Conservation (phyloP, 1,140 invertebrate species). For the Olivierus martensii region DNA sequence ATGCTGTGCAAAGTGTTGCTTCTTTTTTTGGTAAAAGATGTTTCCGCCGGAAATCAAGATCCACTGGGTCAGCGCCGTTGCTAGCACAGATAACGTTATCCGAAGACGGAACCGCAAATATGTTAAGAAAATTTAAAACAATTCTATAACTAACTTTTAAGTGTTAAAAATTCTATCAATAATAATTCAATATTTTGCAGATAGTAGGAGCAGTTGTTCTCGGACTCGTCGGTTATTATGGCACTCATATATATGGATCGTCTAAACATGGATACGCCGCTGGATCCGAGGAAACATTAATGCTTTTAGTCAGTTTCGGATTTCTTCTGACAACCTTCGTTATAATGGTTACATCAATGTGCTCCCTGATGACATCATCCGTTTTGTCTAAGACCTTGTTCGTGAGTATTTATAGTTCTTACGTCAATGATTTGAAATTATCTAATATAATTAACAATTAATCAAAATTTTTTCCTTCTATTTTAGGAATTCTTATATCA, state of each 20-base stretch:
- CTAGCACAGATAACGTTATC: too few species aligned
- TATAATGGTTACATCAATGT: neutral
- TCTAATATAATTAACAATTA: too few species aligned
- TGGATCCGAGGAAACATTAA: neutral
- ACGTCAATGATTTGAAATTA: too few species aligned
- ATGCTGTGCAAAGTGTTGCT: too few species aligned
- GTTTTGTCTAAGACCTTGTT: constrained; percentile 10
- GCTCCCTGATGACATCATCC: constrained; percentile 6
- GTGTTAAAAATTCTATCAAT: too few species aligned
- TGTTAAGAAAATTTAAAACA: too few species aligned
- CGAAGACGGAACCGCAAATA: too few species aligned
- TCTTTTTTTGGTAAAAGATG: too few species aligned
- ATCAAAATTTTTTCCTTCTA: neutral
- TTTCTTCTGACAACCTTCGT: constrained; percentile 14
- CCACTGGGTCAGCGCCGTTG: too few species aligned
- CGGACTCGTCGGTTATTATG: constrained; percentile 9
- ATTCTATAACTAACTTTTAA: too few species aligned
- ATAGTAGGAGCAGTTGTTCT: constrained; percentile 9
- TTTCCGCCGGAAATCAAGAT: too few species aligned
- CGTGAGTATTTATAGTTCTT: constrained; percentile 12
- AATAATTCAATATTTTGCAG: constrained; percentile 4
- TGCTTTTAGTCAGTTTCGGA: constrained; percentile 9
- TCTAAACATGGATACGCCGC: neutral
- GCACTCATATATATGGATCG: neutral
- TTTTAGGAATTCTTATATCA: constrained; percentile 13